These are phyloP conservation scores for Oxytorus armatus DNA, from an alignment of 2,888 invertebrate species.

Conservation along the genomic window DNA sequence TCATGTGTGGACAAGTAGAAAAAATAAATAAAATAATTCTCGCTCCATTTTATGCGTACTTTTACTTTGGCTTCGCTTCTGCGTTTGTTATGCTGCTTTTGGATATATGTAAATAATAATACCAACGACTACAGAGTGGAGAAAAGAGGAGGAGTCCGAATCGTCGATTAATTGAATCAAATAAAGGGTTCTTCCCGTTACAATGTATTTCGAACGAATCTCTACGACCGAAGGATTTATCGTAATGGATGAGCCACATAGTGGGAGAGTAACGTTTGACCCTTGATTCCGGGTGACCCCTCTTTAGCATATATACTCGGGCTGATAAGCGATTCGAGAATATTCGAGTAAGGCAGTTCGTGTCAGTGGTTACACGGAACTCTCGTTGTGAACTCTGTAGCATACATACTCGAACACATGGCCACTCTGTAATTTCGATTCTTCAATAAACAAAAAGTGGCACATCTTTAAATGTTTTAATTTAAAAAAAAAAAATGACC, in stretches of 20 bases:
- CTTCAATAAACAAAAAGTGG: not conserved
- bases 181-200: not conserved
- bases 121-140: not conserved
- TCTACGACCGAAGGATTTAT: slow-evolving; percentile 30
- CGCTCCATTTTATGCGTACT: not conserved
- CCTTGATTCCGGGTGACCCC: slow-evolving; percentile 68
- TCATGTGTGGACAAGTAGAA: slow-evolving; percentile 2
- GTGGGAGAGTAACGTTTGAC: slow-evolving; percentile 63
- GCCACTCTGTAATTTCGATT: slow-evolving; percentile 7
- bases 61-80: slow-evolving; percentile 36
- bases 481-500: slow-evolving; percentile 41
- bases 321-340: slow-evolving; percentile 62
- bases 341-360: slow-evolving; percentile 39
- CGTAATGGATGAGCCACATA: slow-evolving; percentile 44
- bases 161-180: not conserved
- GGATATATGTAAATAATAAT: not conserved
- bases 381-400: slow-evolving; percentile 40
- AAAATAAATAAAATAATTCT: not conserved
- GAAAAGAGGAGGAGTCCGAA: not conserved
- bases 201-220: slow-evolving; percentile 11
- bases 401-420: slow-evolving; percentile 26
- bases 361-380: slow-evolving; percentile 43
- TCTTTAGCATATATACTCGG: slow-evolving; percentile 23
- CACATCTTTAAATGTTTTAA: not conserved
- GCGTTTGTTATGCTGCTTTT: not conserved